These are phyloP conservation scores for Virgularia gustaviana DNA, from an alignment of 92 coral and sea anemone genomes.

Conservation along the genomic window DNA sequence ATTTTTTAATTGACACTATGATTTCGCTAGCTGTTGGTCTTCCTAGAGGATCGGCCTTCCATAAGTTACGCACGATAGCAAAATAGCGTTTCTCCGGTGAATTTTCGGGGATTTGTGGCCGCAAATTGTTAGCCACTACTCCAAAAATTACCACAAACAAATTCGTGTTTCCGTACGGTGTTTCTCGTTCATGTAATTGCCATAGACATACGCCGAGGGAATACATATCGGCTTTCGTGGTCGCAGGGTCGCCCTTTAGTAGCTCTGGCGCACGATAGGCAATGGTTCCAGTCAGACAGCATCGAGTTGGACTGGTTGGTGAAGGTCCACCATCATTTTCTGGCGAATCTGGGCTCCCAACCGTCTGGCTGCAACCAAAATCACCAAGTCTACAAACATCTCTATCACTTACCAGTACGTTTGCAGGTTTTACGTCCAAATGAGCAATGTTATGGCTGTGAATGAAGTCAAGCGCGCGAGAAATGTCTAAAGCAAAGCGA, in stretches of 20 bases:
- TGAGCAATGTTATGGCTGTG: slow-evolving; percentile 62
- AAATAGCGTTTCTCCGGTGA: slow-evolving; percentile 58
- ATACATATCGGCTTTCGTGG: slow-evolving; percentile 73
- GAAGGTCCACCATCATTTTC: slow-evolving; percentile 54
- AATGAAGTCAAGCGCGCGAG: slow-evolving; percentile 61
- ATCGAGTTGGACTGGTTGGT: slow-evolving; percentile 66
- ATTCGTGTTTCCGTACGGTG: slow-evolving; percentile 75
- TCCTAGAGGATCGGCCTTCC: slow-evolving; percentile 61
- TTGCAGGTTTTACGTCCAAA: slow-evolving; percentile 80
- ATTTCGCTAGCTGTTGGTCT: slow-evolving; percentile 68
- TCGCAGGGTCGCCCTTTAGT: slow-evolving; percentile 67
- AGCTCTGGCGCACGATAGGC: slow-evolving; percentile 82
- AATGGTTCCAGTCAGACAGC: slow-evolving; percentile 68
- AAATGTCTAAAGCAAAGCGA: slow-evolving; percentile 60
- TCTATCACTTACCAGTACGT: slow-evolving; percentile 57
- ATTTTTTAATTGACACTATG: no score
- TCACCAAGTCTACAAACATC: slow-evolving; percentile 75
- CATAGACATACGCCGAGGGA: slow-evolving; percentile 72
- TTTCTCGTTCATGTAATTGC: slow-evolving; percentile 76
- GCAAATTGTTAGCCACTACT: slow-evolving; percentile 73
- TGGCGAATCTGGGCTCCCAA: slow-evolving; percentile 47
- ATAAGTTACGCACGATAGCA: slow-evolving; percentile 60
- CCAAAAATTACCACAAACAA: slow-evolving; percentile 84
- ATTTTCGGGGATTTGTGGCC: slow-evolving; percentile 70
- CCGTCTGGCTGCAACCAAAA: slow-evolving; percentile 74